phyloP scores from a whole-genome alignment of 2,113 vertebrate genomes.

The Geococcyx californianus region DNA sequence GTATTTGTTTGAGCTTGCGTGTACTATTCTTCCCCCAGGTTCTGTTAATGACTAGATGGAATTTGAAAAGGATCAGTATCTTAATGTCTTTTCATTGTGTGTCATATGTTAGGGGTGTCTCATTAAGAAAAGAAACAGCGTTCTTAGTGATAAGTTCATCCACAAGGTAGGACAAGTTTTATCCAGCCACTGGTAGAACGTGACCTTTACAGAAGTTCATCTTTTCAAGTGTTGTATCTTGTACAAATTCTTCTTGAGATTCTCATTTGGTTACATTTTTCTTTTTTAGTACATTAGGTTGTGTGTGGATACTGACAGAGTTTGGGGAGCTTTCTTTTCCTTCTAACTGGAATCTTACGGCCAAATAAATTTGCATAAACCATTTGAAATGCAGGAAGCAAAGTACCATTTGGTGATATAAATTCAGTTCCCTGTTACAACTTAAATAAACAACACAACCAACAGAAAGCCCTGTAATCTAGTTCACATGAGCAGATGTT shows the following conservation, averaged over 20 bases:
- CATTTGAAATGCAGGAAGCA: background rate
- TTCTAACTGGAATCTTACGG: background rate
- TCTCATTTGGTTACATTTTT: background rate
- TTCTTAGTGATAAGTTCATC: background rate
- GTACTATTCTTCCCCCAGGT: background rate
- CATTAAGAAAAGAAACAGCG: background rate
- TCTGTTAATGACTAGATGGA: background rate
- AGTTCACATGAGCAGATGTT: conserved; percentile 13
- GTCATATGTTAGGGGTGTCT: background rate
- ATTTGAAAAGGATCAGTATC: background rate
- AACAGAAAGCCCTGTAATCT: background rate
- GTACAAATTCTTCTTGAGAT: background rate
- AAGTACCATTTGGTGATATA: background rate
- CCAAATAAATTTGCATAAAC: background rate
- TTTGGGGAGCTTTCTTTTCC: background rate
- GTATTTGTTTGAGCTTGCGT: background rate
- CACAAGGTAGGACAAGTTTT: background rate
- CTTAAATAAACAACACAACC: conserved; percentile 4
- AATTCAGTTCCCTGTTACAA: background rate
- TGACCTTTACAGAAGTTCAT: background rate
- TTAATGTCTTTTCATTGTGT: background rate
- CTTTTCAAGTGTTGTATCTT: background rate
- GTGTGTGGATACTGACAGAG: background rate
- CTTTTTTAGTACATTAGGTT: background rate
- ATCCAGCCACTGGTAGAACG: background rate